Evolutionary conservation across 2,888 invertebrate genomes (phyloP).

Genomic region (Erebia palarica): DNA sequence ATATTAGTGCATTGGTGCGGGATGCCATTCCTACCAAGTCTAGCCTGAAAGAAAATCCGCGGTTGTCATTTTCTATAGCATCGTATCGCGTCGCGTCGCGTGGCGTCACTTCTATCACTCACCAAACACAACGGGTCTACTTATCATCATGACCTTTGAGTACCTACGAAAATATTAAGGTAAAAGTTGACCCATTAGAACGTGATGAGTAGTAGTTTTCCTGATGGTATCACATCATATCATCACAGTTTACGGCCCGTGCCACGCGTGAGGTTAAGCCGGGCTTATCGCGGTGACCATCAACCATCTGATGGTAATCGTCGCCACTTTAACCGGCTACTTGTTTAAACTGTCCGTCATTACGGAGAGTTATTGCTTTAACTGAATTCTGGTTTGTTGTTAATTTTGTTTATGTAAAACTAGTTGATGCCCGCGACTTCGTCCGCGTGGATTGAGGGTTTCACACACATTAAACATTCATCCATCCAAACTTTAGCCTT

Average conservation of each 20-base stretch:
- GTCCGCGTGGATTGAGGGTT: background rate
- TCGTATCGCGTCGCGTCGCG: too few species aligned
- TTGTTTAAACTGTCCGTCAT: constrained; percentile 15
- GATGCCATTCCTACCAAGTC: too few species aligned
- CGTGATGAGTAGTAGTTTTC: background rate
- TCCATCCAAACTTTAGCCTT: too few species aligned
- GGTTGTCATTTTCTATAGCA: too few species aligned
- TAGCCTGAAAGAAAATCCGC: too few species aligned
- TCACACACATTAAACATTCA: too few species aligned
- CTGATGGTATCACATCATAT: background rate
- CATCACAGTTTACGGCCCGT: constrained; percentile 11
- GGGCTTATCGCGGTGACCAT: constrained; percentile 5
- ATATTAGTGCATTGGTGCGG: too few species aligned
- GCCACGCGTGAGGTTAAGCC: background rate
- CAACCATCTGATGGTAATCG: constrained; percentile 18
- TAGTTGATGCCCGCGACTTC: background rate
- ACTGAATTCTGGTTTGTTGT: constrained; percentile 6
- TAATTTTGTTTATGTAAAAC: background rate
- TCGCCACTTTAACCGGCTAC: constrained; percentile 13
- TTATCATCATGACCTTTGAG: too few species aligned
- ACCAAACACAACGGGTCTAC: too few species aligned
- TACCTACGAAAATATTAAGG: background rate
- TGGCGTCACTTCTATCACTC: too few species aligned
- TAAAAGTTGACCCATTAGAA: background rate
- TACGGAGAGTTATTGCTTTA: constrained; percentile 8